These are phyloP conservation scores for Anaspis maculata DNA, from an alignment of 2,888 invertebrate genomes.

Conservation along the genomic window DNA sequence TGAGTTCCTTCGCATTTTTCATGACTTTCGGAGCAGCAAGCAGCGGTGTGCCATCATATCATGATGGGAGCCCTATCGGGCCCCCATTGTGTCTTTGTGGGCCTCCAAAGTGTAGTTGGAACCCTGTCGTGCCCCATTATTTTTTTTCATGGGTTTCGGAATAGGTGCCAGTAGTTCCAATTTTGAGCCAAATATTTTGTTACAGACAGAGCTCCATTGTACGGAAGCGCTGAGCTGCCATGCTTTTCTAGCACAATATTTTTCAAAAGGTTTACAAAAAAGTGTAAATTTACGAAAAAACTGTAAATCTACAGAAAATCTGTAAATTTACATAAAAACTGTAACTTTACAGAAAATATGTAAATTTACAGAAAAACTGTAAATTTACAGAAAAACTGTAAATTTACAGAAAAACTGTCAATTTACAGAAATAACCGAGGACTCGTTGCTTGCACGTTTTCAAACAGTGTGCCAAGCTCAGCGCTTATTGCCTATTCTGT, in stretches of 20 bases:
- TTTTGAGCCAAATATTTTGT: not conserved
- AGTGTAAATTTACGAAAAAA: constrained; percentile 2
- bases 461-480: not conserved
- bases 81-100: no score
- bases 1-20: no score
- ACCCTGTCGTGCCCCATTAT: no score
- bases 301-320: not conserved
- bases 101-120: no score
- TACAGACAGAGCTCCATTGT: not conserved
- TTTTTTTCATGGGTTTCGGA: no score
- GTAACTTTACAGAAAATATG: not conserved
- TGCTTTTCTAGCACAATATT: not conserved
- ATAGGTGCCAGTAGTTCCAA: no score
- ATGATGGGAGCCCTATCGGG: no score
- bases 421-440: not conserved
- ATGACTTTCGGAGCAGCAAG: no score
- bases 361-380: not conserved
- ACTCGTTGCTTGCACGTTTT: not conserved
- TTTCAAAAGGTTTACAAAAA: no score
- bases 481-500: not conserved
- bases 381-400: not conserved
- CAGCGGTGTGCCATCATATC: no score
- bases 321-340: constrained; percentile 1
- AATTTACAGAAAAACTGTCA: not conserved
- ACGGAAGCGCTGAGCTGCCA: constrained; percentile 1